Conservation (phyloP, 2,888 invertebrate genomes). For the Parascotia fuliginaria region DNA sequence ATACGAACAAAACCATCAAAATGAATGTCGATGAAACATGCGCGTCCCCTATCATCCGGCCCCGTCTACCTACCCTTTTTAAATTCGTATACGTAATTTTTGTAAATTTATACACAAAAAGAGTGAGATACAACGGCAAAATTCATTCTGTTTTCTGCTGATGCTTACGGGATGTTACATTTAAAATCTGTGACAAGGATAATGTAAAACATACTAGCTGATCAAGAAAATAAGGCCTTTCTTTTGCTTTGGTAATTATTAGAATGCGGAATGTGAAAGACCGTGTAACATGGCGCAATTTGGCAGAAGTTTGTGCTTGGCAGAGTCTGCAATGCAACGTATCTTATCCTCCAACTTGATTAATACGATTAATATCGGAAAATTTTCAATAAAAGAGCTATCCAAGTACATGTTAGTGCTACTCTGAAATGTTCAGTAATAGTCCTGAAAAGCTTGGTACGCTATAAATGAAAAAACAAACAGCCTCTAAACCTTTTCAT, state of each 20-base stretch:
- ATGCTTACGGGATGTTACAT: not conserved
- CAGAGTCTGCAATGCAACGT: too few species aligned
- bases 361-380: not conserved
- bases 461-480: constrained; percentile 36
- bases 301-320: too few species aligned
- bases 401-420: constrained; percentile 15
- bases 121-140: not conserved
- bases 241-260: too few species aligned
- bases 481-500: constrained; percentile 45
- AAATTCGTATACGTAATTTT: not conserved
- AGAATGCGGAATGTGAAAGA: too few species aligned
- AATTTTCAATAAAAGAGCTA: constrained; percentile 13
- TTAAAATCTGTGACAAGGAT: too few species aligned
- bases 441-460: constrained; percentile 30
- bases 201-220: too few species aligned
- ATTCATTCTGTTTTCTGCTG: not conserved
- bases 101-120: not conserved
- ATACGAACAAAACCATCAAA: constrained; percentile 1
- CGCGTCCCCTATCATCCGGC: not conserved
- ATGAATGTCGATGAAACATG: not conserved
- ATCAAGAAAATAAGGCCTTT: too few species aligned
- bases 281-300: too few species aligned
- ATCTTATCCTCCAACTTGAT: too few species aligned
- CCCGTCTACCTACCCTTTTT: not conserved
- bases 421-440: constrained; percentile 26